Conservation (phyloP, 2,797 vertebrate genomes). For the Discoglossus pictus region DNA sequence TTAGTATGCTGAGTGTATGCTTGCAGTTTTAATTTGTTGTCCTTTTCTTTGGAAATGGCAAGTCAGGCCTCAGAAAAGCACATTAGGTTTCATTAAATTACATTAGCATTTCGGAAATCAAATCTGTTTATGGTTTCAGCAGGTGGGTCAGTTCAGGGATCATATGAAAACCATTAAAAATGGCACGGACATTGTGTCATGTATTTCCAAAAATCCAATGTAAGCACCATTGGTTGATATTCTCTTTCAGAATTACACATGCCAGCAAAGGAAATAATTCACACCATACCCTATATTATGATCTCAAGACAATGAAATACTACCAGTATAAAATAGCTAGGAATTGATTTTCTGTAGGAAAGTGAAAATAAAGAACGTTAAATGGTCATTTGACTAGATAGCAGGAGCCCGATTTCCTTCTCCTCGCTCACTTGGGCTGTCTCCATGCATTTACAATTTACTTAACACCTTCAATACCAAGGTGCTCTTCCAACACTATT, state of each 20-base stretch:
- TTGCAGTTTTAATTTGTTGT: too few species aligned
- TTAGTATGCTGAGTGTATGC: too few species aligned
- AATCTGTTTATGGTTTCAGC: conserved; percentile 10
- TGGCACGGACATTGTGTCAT: not conserved
- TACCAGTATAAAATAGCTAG: conserved; percentile 59
- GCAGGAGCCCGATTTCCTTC: conserved; percentile 53
- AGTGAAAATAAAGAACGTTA: conserved; percentile 66
- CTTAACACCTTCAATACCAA: not conserved
- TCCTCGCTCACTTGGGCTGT: conserved; percentile 56
- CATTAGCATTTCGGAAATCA: not conserved
- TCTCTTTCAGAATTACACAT: not conserved
- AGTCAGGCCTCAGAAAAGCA: too few species aligned
- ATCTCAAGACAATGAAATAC: conserved; percentile 63
- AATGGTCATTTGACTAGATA: conserved; percentile 67
- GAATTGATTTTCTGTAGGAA: conserved; percentile 66
- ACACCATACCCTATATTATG: conserved; percentile 58
- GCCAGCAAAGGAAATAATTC: conserved; percentile 40
- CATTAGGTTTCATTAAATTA: not conserved
- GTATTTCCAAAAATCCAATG: conserved; percentile 1
- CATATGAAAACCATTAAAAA: not conserved
- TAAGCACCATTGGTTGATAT: not conserved
- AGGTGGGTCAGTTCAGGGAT: not conserved
- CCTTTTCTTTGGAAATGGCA: too few species aligned
- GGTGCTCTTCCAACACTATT: too few species aligned
- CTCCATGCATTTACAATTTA: conserved; percentile 11